These are phyloP conservation scores for Lomographa bimaculata DNA, from an alignment of 2,888 invertebrate species.

Conservation along the genomic window DNA sequence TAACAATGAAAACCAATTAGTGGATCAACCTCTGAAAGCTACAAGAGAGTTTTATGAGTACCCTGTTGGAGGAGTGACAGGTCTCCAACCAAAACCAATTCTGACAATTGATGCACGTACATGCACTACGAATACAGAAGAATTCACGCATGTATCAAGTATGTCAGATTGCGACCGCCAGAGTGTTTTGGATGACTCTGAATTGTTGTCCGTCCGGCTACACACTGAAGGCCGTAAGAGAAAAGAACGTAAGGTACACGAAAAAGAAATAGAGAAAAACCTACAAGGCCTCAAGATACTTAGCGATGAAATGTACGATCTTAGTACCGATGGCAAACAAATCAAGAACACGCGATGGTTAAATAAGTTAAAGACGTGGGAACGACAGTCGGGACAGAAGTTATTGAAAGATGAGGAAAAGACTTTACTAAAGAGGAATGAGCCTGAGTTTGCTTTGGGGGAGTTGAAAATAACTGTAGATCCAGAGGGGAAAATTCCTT, in stretches of 20 bases:
- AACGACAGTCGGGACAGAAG: slow-evolving; percentile 43
- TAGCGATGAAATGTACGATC: slow-evolving; percentile 37
- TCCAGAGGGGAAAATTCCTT: background rate
- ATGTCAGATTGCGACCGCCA: background rate
- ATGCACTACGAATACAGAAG: too few relatives aligned
- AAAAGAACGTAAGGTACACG: too few relatives aligned
- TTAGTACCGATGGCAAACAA: slow-evolving; percentile 18
- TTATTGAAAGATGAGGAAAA: slow-evolving; percentile 54
- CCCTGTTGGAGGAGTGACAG: background rate
- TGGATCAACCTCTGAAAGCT: slow-evolving; percentile 3
- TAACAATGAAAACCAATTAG: slow-evolving; percentile 39
- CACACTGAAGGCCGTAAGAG: too few relatives aligned
- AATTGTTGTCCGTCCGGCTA: too few relatives aligned
- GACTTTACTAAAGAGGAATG: slow-evolving; percentile 33
- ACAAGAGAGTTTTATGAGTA: slow-evolving; percentile 36
- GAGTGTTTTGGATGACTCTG: too few relatives aligned
- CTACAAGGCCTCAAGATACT: slow-evolving; percentile 47
- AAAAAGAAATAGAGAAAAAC: slow-evolving; percentile 38
- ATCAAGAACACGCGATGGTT: slow-evolving; percentile 60
- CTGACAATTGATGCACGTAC: too few relatives aligned
- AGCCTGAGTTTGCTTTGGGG: slow-evolving; percentile 29
- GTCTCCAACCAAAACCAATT: background rate
- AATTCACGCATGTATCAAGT: too few relatives aligned
- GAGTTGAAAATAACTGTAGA: slow-evolving; percentile 56
- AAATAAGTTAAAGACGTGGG: slow-evolving; percentile 48